Base-by-base conservation (phyloP, 2,797 vertebrate species). In the Danio kyathit region DNA sequence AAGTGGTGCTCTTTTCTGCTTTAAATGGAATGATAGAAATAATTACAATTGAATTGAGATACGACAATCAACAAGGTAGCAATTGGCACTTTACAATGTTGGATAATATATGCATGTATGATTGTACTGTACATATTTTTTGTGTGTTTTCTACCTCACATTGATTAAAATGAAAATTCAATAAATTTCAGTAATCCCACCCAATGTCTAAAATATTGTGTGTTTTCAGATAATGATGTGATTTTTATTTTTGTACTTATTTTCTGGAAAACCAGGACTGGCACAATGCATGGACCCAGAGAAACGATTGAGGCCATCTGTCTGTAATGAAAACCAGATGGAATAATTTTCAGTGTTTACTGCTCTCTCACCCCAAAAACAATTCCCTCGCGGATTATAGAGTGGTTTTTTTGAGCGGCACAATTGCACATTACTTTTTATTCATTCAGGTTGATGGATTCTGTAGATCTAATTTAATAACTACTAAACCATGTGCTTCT, bases 261-360 rank as follows among this genome's bases (percentile, higher is more conserved):
- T 29, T 29, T 61, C 5, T 13, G 8, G 16, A 67, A 77, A 40
- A 13, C 12, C 10, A 13, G 11, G 52, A 69, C n/a, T 40, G 54
- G 64, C 10, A 69, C 61, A 54, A 65, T 57, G 40, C 52, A 72
- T 54, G 6, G 13, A 54, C 52, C 41, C 29, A n/a, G 10, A 17
- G 14, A 67, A 77, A 49, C 17, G 9, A 69, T 40, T 69, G 64
- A 77, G 52, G 75, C 64, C 64, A 69, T 77, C 75, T 77, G 75
- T 69, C 21, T 77, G 52, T 59, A 48, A 77, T 49, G 21, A 69
- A 77, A 77, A 59, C 52, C 75, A 77, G 52, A 67, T 77, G 75
- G 64, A 77, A 59, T 48, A 10, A 57, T 69, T 59, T 69, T 57
- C 64, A 69, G 52, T 69, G 75, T 69, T 77, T 67, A 57, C 21